Percentiles rank a stretch among this genome's conserved stretches.
Conservation (phyloP, 1,140 invertebrate genomes). For the Scaptodrosophila lebanonensis region DNA sequence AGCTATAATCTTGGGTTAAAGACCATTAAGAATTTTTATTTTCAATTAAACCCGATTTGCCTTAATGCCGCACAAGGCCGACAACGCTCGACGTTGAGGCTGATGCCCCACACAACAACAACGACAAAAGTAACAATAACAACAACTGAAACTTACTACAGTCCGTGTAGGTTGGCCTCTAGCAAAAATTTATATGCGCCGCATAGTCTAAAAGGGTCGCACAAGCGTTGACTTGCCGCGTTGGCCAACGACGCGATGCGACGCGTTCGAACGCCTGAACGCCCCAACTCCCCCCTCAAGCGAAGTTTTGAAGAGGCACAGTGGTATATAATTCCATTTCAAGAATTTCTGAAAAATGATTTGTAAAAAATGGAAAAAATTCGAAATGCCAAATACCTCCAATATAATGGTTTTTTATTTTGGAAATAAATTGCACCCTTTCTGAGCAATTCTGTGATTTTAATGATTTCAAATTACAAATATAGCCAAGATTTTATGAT, state of each 20-base stretch:
- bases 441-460: too few relatives aligned
- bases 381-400: too few relatives aligned
- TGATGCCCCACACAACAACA: conserved; percentile 21
- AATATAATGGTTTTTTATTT: too few relatives aligned
- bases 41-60: conserved; percentile 76
- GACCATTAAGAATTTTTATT: conserved; percentile 76
- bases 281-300: conserved; percentile 21
- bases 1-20: conserved; percentile 73
- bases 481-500: too few relatives aligned
- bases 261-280: conserved; percentile 24
- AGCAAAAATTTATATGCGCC: conserved; percentile 66
- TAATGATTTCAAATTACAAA: too few relatives aligned
- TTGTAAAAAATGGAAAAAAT: too few relatives aligned
- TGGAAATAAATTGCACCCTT: too few relatives aligned
- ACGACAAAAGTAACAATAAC: conserved; percentile 22
- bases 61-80: conserved; percentile 75
- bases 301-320: too few relatives aligned
- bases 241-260: conserved; percentile 33
- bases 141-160: conserved; percentile 8
- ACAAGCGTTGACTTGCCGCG: conserved; percentile 59
- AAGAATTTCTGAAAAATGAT: too few relatives aligned
- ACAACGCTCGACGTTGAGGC: conserved; percentile 46
- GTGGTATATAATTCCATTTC: too few relatives aligned
- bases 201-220: conserved; percentile 71
- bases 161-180: conserved; percentile 29